Percentiles rank a stretch among this genome's conserved stretches.
Conservation (phyloP, 2,888 invertebrate genomes). For the Meiosimyza decipiens region DNA sequence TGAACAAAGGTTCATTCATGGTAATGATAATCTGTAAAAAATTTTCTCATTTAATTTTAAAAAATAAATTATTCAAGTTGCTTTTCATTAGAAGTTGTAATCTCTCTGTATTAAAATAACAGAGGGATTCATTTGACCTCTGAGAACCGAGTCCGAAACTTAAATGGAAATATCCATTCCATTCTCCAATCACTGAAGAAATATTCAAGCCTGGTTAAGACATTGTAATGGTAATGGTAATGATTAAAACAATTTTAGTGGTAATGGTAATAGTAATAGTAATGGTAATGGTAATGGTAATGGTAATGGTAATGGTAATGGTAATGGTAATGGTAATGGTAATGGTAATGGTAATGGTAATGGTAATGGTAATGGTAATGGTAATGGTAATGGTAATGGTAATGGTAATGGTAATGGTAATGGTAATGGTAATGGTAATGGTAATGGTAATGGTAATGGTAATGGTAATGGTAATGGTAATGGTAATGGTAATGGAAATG, state of each 20-base stretch:
- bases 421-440: constrained; percentile 25
- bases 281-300: constrained; percentile 6
- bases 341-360: constrained; percentile 7
- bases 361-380: constrained; percentile 6
- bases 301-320: constrained; percentile 4
- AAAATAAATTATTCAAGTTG: too few species aligned
- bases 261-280: not conserved
- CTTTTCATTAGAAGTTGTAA: too few species aligned
- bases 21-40: too few species aligned
- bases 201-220: not conserved
- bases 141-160: too few species aligned
- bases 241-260: not conserved
- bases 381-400: constrained; percentile 3
- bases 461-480: constrained; percentile 21
- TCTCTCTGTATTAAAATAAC: too few species aligned
- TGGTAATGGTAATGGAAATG: constrained; percentile 44
- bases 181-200: too few species aligned
- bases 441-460: constrained; percentile 3
- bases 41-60: too few species aligned
- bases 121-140: too few species aligned
- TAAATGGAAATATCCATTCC: too few species aligned
- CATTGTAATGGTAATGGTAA: not conserved
- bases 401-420: constrained; percentile 17
- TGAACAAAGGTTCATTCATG: too few species aligned
- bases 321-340: constrained; percentile 4